Percentiles rank a stretch among this genome's conserved stretches.
Evolutionary conservation across 2,113 vertebrate genomes (phyloP).

Genomic region (Saccopteryx leptura): DNA sequence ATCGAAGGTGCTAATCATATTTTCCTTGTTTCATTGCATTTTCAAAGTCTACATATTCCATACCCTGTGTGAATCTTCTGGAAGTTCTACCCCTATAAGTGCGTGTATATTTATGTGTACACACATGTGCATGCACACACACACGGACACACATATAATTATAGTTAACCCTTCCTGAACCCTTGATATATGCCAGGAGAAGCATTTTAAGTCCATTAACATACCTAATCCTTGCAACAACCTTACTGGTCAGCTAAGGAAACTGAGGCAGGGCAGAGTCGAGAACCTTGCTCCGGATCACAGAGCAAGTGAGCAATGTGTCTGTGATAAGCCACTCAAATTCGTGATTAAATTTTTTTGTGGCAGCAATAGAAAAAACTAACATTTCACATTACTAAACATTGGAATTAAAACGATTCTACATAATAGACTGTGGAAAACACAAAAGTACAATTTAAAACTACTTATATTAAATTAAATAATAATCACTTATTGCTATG

Average conservation of each 20-base stretch:
- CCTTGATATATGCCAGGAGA: not conserved
- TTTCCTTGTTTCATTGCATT: not conserved
- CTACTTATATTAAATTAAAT: constrained; percentile 58
- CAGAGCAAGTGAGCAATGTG: not conserved
- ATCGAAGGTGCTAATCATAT: not conserved
- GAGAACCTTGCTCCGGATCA: not conserved
- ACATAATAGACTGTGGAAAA: not conserved
- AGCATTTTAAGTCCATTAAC: not conserved
- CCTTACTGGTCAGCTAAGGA: not conserved
- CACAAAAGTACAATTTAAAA: constrained; percentile 37
- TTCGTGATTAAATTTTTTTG: constrained; percentile 26
- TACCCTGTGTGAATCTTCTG: not conserved
- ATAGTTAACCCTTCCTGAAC: not conserved
- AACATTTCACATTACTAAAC: constrained; percentile 5
- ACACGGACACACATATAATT: not conserved
- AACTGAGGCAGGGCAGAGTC: not conserved
- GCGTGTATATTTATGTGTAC: not conserved
- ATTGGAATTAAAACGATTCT: constrained; percentile 30
- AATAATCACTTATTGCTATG: constrained; percentile 28
- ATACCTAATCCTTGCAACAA: not conserved
- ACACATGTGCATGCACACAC: not conserved
- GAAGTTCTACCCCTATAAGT: not conserved
- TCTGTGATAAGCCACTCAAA: not conserved
- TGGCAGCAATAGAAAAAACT: constrained; percentile 5
- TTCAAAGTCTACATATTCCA: not conserved